Evolutionary conservation across 53 echinoderm and acorn worm genomes (phyloP).

Genomic region (Holothuria leucospilota): DNA sequence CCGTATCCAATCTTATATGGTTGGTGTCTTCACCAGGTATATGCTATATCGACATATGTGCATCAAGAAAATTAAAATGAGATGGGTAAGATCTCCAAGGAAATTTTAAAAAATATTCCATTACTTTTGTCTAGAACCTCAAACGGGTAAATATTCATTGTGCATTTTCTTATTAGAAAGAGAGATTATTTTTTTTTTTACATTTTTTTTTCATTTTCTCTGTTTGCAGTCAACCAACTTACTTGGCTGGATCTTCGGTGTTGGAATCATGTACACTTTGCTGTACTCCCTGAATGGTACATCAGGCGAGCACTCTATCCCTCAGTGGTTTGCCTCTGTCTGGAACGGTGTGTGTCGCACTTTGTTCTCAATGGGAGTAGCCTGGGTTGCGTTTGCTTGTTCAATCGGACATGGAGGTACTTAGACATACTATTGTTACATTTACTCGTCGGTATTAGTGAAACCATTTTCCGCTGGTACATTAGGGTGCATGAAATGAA

Average conservation of each 20-base stretch:
- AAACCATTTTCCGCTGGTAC: too few species aligned
- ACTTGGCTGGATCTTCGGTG: conserved; percentile 38
- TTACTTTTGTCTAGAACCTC: too few species aligned
- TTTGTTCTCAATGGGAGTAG: conserved; percentile 53
- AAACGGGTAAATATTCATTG: too few species aligned
- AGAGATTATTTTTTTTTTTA: too few species aligned
- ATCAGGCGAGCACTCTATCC: background rate
- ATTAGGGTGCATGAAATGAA: too few species aligned
- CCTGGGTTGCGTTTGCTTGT: conserved; percentile 67
- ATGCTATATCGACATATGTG: conserved; percentile 39
- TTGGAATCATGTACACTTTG: conserved; percentile 30
- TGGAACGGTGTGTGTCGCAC: conserved; percentile 41
- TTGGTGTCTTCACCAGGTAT: conserved; percentile 45
- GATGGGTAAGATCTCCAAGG: background rate
- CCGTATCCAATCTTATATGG: conserved; percentile 52
- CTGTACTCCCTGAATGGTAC: conserved; percentile 30
- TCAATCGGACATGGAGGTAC: conserved; percentile 62
- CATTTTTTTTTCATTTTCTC: background rate
- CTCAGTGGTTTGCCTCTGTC: conserved; percentile 42
- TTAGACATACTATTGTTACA: too few species aligned
- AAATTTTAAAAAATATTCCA: too few species aligned
- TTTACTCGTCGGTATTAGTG: too few species aligned
- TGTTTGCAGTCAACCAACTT: conserved; percentile 24
- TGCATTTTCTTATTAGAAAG: too few species aligned
- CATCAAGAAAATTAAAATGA: conserved; percentile 17